Percentiles rank a stretch among this genome's conserved stretches.
phyloP scores from a whole-genome alignment of 1,140 invertebrate species.

The Gryon sp. region DNA sequence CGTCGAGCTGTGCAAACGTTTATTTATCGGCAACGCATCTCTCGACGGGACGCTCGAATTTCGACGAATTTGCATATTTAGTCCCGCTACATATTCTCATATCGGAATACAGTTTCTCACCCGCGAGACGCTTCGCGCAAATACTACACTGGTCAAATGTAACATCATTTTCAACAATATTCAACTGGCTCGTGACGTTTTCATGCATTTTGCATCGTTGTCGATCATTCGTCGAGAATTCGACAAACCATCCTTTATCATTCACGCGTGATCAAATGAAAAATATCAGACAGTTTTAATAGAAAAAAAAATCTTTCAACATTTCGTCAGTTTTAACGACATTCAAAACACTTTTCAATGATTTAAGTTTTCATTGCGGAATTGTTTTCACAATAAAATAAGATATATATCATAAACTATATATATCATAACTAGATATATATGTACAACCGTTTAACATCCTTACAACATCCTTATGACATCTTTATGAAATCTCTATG shows the following conservation, averaged over 20 bases:
- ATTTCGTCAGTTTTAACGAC: too few relatives aligned
- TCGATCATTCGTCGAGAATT: conserved; percentile 21
- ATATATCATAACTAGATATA: too few relatives aligned
- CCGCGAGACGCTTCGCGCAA: conserved; percentile 35
- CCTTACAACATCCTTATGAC: too few relatives aligned
- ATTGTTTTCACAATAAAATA: too few relatives aligned
- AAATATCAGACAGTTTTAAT: too few relatives aligned
- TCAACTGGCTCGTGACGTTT: conserved; percentile 43
- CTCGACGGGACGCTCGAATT: conserved; percentile 59
- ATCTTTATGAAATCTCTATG: too few relatives aligned
- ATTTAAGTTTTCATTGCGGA: too few relatives aligned
- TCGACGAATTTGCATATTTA: conserved; percentile 62
- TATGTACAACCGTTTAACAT: too few relatives aligned
- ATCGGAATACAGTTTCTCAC: conserved; percentile 60
- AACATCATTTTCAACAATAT: conserved; percentile 55
- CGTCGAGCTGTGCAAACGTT: conserved; percentile 58
- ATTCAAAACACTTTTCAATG: too few relatives aligned
- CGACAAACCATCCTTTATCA: conserved; percentile 22
- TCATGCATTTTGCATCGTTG: conserved; percentile 31
- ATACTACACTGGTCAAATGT: conserved; percentile 40
- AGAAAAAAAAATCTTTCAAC: too few relatives aligned
- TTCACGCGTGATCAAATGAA: conserved; percentile 8
- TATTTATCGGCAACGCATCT: conserved; percentile 60
- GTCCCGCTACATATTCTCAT: conserved; percentile 54
- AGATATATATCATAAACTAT: too few relatives aligned